Percentiles rank a stretch among this genome's conserved stretches.
These are phyloP conservation scores for Acanthacorydalis orientalis DNA, from an alignment of 2,888 invertebrate species.

Conservation along the genomic window DNA sequence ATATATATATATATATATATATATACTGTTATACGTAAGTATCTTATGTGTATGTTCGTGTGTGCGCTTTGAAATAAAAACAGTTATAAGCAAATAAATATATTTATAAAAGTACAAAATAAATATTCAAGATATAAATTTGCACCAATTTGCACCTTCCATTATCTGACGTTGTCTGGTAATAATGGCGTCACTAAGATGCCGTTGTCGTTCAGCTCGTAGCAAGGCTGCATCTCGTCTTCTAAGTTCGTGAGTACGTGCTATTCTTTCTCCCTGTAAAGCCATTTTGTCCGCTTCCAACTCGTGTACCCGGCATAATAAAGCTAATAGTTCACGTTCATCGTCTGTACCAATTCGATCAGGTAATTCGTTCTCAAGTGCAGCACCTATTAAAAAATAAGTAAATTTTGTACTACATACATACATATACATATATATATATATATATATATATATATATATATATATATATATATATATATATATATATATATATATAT, in stretches of 20 bases:
- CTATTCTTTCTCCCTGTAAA: constrained; percentile 70
- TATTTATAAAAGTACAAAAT: too few species aligned
- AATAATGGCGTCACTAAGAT: constrained; percentile 82
- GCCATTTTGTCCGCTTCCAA: constrained; percentile 89
- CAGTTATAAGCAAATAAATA: too few species aligned
- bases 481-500: too few species aligned
- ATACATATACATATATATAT: too few species aligned
- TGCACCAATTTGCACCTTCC: constrained; percentile 43
- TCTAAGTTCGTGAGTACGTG: constrained; percentile 72
- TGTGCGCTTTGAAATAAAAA: too few species aligned
- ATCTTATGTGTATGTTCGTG: too few species aligned
- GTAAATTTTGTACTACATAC: too few species aligned
- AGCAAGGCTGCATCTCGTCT: constrained; percentile 69
- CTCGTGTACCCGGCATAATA: constrained; percentile 84
- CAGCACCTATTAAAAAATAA: too few species aligned
- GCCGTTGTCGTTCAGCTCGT: constrained; percentile 66
- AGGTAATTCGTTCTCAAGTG: constrained; percentile 69
- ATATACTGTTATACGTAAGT: too few species aligned
- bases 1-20: too few species aligned
- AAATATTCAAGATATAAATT: background rate
- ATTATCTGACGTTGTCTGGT: constrained; percentile 71
- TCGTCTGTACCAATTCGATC: constrained; percentile 72
- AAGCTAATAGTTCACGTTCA: constrained; percentile 72
- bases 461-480: too few species aligned
- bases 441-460: too few species aligned